phyloP scores from a whole-genome alignment of 1,140 invertebrate species.

The Brachionus asplanchnoidis region DNA sequence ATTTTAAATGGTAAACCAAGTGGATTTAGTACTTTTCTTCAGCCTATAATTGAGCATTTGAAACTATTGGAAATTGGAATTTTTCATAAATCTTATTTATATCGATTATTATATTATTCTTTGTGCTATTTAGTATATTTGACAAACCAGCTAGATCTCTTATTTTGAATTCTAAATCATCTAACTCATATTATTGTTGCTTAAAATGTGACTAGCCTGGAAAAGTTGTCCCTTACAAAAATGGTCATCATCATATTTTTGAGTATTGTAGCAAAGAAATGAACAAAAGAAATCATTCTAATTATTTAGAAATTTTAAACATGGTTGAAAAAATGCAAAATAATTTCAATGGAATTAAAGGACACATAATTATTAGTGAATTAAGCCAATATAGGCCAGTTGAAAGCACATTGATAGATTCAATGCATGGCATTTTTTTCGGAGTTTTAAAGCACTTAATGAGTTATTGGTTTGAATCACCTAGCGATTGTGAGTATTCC shows the following conservation, averaged over 20 bases:
- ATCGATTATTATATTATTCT: no score
- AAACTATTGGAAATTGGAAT: no score
- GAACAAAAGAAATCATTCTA: no score
- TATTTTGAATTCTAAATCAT: no score
- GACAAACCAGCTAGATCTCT: neutral
- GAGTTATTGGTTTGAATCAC: neutral
- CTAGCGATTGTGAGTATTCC: neutral
- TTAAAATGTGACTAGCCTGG: neutral
- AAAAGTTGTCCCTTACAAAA: neutral
- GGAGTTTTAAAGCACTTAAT: neutral
- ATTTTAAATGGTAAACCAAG: no score
- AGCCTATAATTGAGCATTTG: no score
- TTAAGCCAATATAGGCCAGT: neutral
- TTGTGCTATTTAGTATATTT: no score
- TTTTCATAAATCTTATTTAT: no score
- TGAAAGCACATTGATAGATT: neutral
- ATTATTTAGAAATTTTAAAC: no score
- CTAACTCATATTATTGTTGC: no score
- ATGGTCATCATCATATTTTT: conserved; percentile 4
- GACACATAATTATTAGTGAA: neutral
- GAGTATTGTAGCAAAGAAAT: neutral
- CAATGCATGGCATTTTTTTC: neutral
- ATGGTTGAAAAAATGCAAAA: no score
- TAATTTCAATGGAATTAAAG: neutral
- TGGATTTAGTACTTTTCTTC: no score